phyloP scores from a whole-genome alignment of 2,888 invertebrate genomes.

The Torymus auratus region DNA sequence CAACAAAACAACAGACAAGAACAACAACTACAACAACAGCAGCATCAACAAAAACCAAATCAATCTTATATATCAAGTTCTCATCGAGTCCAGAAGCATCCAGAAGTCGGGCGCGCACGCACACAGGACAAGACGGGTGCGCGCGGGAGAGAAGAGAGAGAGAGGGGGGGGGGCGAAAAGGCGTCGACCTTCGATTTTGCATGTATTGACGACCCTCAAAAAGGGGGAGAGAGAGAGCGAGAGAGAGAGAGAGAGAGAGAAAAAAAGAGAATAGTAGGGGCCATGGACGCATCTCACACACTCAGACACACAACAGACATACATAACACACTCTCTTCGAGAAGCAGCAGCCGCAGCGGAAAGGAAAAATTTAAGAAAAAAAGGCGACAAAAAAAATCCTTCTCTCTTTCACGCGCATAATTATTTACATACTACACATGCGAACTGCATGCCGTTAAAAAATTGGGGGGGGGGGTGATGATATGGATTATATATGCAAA shows the following conservation, averaged over 20 bases:
- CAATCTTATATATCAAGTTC: slow-evolving; percentile 26
- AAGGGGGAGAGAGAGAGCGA: neutral
- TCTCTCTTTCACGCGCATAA: slow-evolving; percentile 57
- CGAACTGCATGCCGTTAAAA: slow-evolving; percentile 53
- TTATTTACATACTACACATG: slow-evolving; percentile 50
- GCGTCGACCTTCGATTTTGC: neutral
- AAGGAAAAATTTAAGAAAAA: slow-evolving; percentile 40
- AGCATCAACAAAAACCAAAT: slow-evolving; percentile 25
- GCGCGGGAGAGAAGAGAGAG: neutral
- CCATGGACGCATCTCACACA: slow-evolving; percentile 26
- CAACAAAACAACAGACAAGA: slow-evolving; percentile 25
- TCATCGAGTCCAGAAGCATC: slow-evolving; percentile 47
- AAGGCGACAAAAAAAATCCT: slow-evolving; percentile 45
- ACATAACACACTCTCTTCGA: slow-evolving; percentile 31
- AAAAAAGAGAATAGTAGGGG: neutral
- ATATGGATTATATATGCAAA: slow-evolving; percentile 15
- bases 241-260: slow-evolving; percentile 26
- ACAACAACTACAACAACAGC: neutral
- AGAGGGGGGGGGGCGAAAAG: neutral
- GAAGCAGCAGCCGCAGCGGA: slow-evolving; percentile 17
- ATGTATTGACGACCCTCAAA: neutral
- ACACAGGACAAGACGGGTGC: neutral
- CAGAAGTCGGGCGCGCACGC: slow-evolving; percentile 6
- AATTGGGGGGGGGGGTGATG: neutral
- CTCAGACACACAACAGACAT: neutral